Evolutionary conservation across 1,140 invertebrate genomes (phyloP), one percentile per base, ranked within the genome.

Genomic region (Aphidius ervi): DNA sequence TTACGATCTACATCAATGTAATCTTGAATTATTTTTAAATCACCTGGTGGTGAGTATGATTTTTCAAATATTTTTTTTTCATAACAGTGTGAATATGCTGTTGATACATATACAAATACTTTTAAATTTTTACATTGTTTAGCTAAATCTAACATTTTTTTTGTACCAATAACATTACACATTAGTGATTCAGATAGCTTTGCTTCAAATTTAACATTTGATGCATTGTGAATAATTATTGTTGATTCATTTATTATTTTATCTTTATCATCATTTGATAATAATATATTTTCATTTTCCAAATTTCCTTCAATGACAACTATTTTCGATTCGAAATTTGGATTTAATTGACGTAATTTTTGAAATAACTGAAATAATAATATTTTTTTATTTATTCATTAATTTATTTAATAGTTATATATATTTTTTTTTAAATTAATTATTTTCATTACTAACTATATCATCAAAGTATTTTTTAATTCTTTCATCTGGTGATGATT

Each of bases 171-270:
- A 0, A 83, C 80, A 71, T 89, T 88, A 49, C 87, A 85, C 9
- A 78, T 82, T 4, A 85, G 79, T 0, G 85, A 81, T 37, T 78
- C 68, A 70, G 87, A 86, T 3, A 97, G 75, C 63, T 89, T 87
- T 77, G 95, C 93, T 73, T 95, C 88, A 70, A 96, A 94, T 48
- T 89, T 88, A 1, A 95, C 84, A 1, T 92, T 94, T 1, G 92
- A 92, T 0, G 93, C 94, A 20, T 87, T 90, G 71, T 97, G 94
- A 73, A 97, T 91, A 6, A 97, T 90, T 61, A 96, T 83, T 48
- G 72, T 66, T 52, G 90, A 84, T 68, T 85, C 82, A 40, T 85
- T 78, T 2, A 73, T 73, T 0, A 94, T 67, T 2, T 76, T 71
- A 53, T 82, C 71, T 16, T 80, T 72, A 67, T 93, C 86, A 46